Base-by-base conservation (phyloP, 2,797 vertebrate species). In the Loriculus beryllinus region DNA sequence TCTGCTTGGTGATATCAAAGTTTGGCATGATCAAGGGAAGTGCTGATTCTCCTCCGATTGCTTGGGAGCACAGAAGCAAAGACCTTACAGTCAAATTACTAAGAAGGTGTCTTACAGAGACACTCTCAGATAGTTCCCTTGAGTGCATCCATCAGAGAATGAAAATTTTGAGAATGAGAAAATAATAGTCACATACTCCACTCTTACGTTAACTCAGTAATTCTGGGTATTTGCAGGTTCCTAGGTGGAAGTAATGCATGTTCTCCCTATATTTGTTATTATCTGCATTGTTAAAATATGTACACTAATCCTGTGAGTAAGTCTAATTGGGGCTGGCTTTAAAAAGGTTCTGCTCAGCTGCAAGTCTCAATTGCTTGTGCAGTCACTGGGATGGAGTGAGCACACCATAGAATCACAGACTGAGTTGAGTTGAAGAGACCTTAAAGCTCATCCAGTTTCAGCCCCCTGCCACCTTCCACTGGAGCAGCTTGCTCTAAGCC, bases 111-210 rank as follows among this genome's bases (percentile, higher is more conserved):
- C 91, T 86, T 59, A 63, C 21, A 47, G 88, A 94, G 81, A 68
- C 47, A 48, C 49, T 74, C 85, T 56, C 77, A 80, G 63, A 57
- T 3, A 4, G 78, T 67, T 92, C 92, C 92, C 88, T 43, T 77
- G 93, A 83, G 92, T 86, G 57, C 80, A 93, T 69, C 80, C 63
- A 65, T 93, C 80, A 75, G 56, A 82, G 83, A 40, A 43, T 14
- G 54, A 84, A 82, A 54, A 81, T 84, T 86, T 88, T 65, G 83
- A 88, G 77, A 56, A 59, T 3, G n/a, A 42, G 67, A 54, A 88
- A 92, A 88, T 93, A 82, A 93, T 29, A 93, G 77, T 57, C 1
- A 2, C 49, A 26, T 16, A 23, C 59, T 67, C 78, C 25, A 35
- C 72, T 72, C 83, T 86, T 89, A 85, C 43, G 79, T 82, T 90